Evolutionary conservation across 2,888 invertebrate species (phyloP).

Genomic region (Cinara cedri): DNA sequence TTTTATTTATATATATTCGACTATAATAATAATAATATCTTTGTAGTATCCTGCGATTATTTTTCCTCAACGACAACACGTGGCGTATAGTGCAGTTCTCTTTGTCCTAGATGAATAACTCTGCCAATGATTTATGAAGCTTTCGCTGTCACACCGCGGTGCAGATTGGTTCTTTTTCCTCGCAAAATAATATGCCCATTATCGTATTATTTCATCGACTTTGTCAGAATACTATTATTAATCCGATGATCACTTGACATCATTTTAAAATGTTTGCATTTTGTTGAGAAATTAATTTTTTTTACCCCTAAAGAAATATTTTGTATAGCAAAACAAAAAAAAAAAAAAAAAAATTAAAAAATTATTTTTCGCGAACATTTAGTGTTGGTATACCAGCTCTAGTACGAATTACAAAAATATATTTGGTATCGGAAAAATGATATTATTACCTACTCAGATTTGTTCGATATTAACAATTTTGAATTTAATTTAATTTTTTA

Average conservation of each 20-base stretch:
- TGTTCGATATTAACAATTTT: too few species aligned
- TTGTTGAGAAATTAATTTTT: not conserved
- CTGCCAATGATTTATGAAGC: conserved; percentile 33
- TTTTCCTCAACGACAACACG: conserved; percentile 20
- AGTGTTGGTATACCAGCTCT: too few species aligned
- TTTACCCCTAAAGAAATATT: too few species aligned
- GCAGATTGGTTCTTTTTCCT: conserved; percentile 6
- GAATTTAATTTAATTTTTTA: too few species aligned
- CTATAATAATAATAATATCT: too few species aligned
- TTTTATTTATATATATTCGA: too few species aligned
- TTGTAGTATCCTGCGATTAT: not conserved
- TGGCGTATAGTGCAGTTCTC: not conserved
- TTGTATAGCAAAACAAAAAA: too few species aligned
- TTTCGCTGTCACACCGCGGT: conserved; percentile 18
- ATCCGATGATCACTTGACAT: not conserved
- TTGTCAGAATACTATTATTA: not conserved
- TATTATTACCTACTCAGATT: too few species aligned
- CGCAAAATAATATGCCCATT: not conserved
- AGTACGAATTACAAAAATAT: too few species aligned
- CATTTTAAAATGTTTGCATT: not conserved
- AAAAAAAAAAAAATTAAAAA: too few species aligned
- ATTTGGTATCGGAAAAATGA: too few species aligned
- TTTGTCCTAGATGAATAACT: conserved; percentile 23
- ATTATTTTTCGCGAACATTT: too few species aligned
- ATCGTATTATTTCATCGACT: not conserved